These are phyloP conservation scores for Garrulus glandarius DNA, from an alignment of 2,797 vertebrate species.

Conservation along the genomic window DNA sequence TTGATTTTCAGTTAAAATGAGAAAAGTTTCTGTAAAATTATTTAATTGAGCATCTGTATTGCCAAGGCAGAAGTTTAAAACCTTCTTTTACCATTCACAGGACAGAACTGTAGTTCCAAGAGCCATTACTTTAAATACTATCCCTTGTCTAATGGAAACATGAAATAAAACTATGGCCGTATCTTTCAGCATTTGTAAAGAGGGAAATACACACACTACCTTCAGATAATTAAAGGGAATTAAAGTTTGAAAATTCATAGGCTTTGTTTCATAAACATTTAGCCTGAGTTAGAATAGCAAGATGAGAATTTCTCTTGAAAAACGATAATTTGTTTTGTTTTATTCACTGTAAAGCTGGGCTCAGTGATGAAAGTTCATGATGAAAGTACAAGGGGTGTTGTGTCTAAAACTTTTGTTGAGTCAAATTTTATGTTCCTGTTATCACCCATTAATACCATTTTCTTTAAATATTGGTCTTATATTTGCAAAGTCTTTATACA, in stretches of 20 bases:
- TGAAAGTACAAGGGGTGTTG: neutral
- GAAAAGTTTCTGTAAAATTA: neutral
- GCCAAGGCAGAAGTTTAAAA: neutral
- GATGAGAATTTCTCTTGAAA: neutral
- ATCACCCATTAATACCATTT: neutral
- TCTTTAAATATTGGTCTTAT: neutral
- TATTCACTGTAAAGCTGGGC: neutral
- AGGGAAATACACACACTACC: neutral
- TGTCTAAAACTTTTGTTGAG: neutral
- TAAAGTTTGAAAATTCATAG: neutral
- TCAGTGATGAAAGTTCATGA: neutral
- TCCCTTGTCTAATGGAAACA: neutral
- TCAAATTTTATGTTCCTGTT: neutral
- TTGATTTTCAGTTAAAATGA: neutral
- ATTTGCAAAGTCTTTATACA: neutral
- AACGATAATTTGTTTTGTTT: neutral
- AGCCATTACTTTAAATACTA: neutral
- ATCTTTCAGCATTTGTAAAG: neutral
- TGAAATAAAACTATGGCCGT: neutral
- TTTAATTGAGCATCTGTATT: neutral
- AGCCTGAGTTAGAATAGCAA: neutral
- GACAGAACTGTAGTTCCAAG: neutral
- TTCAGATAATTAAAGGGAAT: neutral
- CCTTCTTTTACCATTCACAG: neutral
- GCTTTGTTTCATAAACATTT: neutral